Evolutionary conservation across 2,113 vertebrate genomes (phyloP).

Genomic region (Eubucco bourcierii): DNA sequence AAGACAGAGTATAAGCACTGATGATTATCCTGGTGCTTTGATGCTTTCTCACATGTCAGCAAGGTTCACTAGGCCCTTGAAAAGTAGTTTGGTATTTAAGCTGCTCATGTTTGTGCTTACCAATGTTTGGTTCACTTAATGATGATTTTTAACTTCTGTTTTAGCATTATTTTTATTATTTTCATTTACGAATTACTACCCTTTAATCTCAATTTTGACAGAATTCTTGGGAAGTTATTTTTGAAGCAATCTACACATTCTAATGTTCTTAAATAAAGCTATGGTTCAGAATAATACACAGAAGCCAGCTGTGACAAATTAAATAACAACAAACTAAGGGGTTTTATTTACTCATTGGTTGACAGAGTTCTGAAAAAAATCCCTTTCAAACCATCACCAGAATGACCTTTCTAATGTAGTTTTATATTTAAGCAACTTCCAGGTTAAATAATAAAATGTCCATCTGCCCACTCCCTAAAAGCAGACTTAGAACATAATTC

Average conservation of each 20-base stretch:
- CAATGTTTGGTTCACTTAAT: neutral
- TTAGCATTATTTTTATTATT: neutral
- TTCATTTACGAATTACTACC: neutral
- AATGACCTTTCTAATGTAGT: neutral
- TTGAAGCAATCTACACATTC: neutral
- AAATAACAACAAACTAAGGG: fast-evolving
- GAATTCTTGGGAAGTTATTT: neutral
- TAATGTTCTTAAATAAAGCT: neutral
- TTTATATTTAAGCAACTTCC: neutral
- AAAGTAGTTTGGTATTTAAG: neutral
- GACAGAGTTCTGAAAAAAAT: neutral
- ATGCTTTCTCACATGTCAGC: neutral
- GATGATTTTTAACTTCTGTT: neutral
- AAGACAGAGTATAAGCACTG: neutral
- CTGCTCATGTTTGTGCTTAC: neutral
- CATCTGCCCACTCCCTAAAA: neutral
- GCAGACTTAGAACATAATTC: neutral
- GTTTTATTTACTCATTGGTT: neutral
- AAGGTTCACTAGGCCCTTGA: neutral
- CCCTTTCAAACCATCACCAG: neutral
- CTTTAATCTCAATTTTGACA: neutral
- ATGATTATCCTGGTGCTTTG: neutral
- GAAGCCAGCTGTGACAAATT: neutral
- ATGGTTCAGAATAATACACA: neutral
- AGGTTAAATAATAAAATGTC: neutral